phyloP scores from a whole-genome alignment of 2,888 invertebrate genomes.

The Xestia ashworthii region DNA sequence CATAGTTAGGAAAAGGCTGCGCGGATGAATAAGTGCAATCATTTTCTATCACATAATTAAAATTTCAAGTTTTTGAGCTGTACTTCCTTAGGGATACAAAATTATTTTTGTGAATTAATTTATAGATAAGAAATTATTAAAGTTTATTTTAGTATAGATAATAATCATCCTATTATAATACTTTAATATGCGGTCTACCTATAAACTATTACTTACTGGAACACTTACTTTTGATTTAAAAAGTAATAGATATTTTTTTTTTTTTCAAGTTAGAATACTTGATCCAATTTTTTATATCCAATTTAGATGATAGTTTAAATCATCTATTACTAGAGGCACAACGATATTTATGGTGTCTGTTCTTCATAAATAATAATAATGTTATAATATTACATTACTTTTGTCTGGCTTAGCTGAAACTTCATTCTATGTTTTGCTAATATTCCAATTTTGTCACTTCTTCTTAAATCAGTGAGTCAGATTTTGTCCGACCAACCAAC shows the following conservation, averaged over 20 bases:
- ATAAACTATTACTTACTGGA: no score
- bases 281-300: slow-evolving; percentile 3
- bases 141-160: background rate
- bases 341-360: background rate
- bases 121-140: background rate
- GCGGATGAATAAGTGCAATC: background rate
- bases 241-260: no score
- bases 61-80: slow-evolving; percentile 6
- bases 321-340: background rate
- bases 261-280: no score
- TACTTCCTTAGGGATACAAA: background rate
- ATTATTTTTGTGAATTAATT: background rate
- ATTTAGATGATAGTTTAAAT: background rate
- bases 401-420: background rate
- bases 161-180: background rate
- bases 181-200: background rate
- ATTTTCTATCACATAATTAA: slow-evolving; percentile 1
- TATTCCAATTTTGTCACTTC: background rate
- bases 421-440: background rate
- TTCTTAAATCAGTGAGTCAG: background rate
- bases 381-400: background rate
- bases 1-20: no score
- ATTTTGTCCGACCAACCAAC: background rate
- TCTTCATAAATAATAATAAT: slow-evolving; percentile 4
- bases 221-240: background rate